These are phyloP conservation scores for Misgurnus anguillicaudatus DNA, from an alignment of 2,113 vertebrate genomes.

Conservation along the genomic window DNA sequence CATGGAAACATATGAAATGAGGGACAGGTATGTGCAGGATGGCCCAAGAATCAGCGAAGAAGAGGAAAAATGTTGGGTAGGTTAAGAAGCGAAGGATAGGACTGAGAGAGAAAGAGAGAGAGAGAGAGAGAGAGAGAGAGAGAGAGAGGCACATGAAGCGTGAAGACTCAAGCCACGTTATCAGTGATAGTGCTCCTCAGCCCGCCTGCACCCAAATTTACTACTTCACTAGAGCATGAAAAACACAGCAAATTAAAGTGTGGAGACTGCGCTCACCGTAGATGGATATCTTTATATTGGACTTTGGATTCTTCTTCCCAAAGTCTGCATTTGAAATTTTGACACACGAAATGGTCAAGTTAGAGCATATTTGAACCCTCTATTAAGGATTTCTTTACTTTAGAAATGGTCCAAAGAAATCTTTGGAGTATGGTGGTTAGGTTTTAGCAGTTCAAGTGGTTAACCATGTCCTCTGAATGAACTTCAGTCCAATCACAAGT, in stretches of 20 bases:
- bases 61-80: slow-evolving; percentile 16
- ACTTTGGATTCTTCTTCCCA: slow-evolving; percentile 76
- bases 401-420: not conserved
- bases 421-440: not conserved
- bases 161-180: slow-evolving; percentile 88
- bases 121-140: slow-evolving; percentile 53
- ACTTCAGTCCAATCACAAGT: not conserved
- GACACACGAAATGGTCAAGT: slow-evolving; percentile 55
- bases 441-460: not conserved
- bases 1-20: slow-evolving; percentile 13
- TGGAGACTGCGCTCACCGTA: slow-evolving; percentile 85
- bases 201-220: slow-evolving; percentile 86
- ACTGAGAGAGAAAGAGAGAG: slow-evolving; percentile 34
- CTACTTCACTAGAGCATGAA: slow-evolving; percentile 95
- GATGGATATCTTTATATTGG: slow-evolving; percentile 95
- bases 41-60: slow-evolving; percentile 45
- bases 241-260: slow-evolving; percentile 93
- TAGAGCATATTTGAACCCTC: slow-evolving; percentile 35
- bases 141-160: slow-evolving; percentile 84
- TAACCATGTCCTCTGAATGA: not conserved
- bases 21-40: slow-evolving; percentile 50
- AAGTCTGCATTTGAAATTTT: slow-evolving; percentile 76
- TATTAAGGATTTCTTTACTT: slow-evolving; percentile 34
- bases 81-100: slow-evolving; percentile 59
- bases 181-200: slow-evolving; percentile 87